phyloP scores from a whole-genome alignment of 2,888 invertebrate genomes.

The Gasteruption jaculator region DNA sequence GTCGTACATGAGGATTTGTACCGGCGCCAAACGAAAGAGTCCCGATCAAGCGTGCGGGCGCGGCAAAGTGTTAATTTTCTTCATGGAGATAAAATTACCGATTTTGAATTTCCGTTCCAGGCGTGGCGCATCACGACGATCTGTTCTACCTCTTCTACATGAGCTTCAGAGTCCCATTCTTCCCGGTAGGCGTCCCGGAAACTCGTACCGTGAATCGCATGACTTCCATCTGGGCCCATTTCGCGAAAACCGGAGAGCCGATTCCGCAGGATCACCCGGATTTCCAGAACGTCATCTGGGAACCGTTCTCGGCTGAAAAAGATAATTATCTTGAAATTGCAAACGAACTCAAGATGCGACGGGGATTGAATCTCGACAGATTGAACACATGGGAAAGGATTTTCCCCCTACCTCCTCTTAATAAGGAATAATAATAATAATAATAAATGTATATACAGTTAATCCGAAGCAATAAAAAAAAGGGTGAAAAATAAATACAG shows the following conservation, averaged over 20 bases:
- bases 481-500: too few relatives aligned
- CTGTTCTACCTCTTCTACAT: constrained; percentile 54
- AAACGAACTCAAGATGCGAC: constrained; percentile 43
- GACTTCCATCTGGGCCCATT: constrained; percentile 51
- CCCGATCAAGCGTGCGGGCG: too few relatives aligned
- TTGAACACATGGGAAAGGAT: constrained; percentile 50
- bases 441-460: too few relatives aligned
- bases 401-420: constrained; percentile 39
- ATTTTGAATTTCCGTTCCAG: too few relatives aligned
- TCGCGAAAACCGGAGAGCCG: constrained; percentile 53
- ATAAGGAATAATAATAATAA: too few relatives aligned
- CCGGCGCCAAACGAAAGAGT: too few relatives aligned
- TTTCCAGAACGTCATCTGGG: constrained; percentile 48
- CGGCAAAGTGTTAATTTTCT: too few relatives aligned
- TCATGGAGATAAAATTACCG: too few relatives aligned
- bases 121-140: constrained; percentile 55
- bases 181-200: constrained; percentile 50
- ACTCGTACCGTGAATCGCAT: constrained; percentile 48
- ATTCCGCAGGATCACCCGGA: constrained; percentile 42
- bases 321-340: constrained; percentile 51
- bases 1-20: too few relatives aligned
- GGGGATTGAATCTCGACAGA: constrained; percentile 46
- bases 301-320: constrained; percentile 40
- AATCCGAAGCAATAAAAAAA: too few relatives aligned
- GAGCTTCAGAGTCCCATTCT: constrained; percentile 41